Percentiles rank a stretch among this genome's conserved stretches.
phyloP scores from a whole-genome alignment of 1,140 invertebrate species.

The Liolophura sinensis region DNA sequence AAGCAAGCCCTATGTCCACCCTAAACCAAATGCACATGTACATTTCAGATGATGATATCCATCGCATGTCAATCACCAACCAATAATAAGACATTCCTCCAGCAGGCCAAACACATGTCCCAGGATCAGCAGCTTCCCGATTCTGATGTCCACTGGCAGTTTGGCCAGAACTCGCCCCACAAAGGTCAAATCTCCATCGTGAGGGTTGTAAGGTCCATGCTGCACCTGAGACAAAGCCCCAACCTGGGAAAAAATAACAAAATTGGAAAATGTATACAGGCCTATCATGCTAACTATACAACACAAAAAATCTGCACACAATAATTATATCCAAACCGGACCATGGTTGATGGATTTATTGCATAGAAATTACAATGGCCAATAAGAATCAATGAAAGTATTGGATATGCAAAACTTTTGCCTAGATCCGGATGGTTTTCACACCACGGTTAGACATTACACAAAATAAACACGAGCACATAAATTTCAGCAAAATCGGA shows the following conservation, averaged over 20 bases:
- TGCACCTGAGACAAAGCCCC: constrained; percentile 66
- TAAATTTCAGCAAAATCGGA: too few relatives aligned
- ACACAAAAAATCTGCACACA: too few relatives aligned
- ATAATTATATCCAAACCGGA: too few relatives aligned
- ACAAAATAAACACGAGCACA: too few relatives aligned
- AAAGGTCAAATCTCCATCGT: constrained; percentile 89
- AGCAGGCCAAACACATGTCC: constrained; percentile 86
- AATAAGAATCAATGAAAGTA: too few relatives aligned
- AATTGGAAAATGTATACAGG: neutral
- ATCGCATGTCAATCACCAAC: constrained; percentile 58
- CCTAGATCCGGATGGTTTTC: too few relatives aligned
- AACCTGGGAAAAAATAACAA: constrained; percentile 44
- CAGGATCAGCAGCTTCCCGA: constrained; percentile 84
- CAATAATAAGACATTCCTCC: constrained; percentile 85
- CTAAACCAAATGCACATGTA: neutral
- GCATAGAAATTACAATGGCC: too few relatives aligned
- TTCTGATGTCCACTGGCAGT: constrained; percentile 80
- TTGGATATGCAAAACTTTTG: too few relatives aligned
- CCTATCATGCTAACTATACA: too few relatives aligned
- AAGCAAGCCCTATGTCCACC: neutral
- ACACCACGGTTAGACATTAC: too few relatives aligned
- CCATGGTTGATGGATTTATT: too few relatives aligned
- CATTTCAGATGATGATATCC: neutral
- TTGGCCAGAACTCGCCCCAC: constrained; percentile 81
- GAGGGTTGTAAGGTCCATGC: constrained; percentile 59